A percentile compares a stretch with the other conserved stretches of the same genome.
phyloP scores from a whole-genome alignment of 2,888 invertebrate genomes.

The Cataglyphis altisquamis region DNA sequence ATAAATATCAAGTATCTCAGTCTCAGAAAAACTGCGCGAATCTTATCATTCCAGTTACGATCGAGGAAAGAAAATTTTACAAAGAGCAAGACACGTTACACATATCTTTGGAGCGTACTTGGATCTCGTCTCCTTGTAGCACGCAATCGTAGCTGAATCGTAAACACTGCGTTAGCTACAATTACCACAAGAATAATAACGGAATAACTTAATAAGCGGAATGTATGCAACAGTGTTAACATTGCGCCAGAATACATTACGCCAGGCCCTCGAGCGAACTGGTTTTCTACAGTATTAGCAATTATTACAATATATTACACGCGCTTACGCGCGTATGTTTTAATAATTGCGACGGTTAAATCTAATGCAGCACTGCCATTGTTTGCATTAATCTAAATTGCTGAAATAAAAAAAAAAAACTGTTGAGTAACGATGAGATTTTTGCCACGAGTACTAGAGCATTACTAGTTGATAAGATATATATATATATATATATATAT shows the following conservation, averaged over 20 bases:
- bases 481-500: slow-evolving; percentile 30
- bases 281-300: slow-evolving; percentile 45
- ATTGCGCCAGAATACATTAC: slow-evolving; percentile 41
- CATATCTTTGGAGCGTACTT: slow-evolving; percentile 46
- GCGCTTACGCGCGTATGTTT: slow-evolving; percentile 24
- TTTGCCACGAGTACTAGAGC: slow-evolving; percentile 48
- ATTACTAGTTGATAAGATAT: slow-evolving; percentile 43
- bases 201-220: slow-evolving; percentile 53
- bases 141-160: slow-evolving; percentile 32
- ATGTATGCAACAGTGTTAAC: slow-evolving; percentile 38
- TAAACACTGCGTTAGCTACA: slow-evolving; percentile 40
- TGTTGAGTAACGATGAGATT: slow-evolving; percentile 46
- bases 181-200: slow-evolving; percentile 47
- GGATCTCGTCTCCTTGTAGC: slow-evolving; percentile 58
- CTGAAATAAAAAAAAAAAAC: slow-evolving; percentile 33
- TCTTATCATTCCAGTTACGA: slow-evolving; percentile 27
- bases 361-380: slow-evolving; percentile 35
- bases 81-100: slow-evolving; percentile 12
- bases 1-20: slow-evolving; percentile 23
- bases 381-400: slow-evolving; percentile 43
- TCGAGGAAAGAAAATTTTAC: slow-evolving; percentile 26
- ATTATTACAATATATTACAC: slow-evolving; percentile 55
- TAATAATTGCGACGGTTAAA: slow-evolving; percentile 43
- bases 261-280: slow-evolving; percentile 13
- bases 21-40: slow-evolving; percentile 10